A percentile compares a stretch with the other conserved stretches of the same genome.
These are phyloP conservation scores for Neosalanx taihuensis DNA, from an alignment of 2,797 vertebrate species.

Conservation along the genomic window DNA sequence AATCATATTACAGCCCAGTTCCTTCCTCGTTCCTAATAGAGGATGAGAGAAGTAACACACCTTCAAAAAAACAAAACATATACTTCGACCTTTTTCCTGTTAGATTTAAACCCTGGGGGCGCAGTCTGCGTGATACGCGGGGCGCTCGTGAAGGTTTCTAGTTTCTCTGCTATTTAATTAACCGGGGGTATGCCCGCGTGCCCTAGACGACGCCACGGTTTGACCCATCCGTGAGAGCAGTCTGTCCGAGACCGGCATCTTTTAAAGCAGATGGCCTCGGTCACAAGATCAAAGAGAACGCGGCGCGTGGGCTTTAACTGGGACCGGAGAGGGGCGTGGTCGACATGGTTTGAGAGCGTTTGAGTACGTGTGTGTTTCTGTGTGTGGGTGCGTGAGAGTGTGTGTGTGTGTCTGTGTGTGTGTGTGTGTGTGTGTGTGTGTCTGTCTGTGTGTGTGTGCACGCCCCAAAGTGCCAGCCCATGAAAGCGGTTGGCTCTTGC, in stretches of 20 bases:
- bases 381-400: not conserved
- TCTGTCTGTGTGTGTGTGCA: slow-evolving; percentile 1
- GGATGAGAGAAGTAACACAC: slow-evolving; percentile 57
- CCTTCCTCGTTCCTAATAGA: slow-evolving; percentile 21
- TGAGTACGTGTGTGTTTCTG: not conserved
- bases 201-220: not conserved
- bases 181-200: not conserved
- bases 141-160: too few species aligned
- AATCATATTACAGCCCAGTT: slow-evolving; percentile 53
- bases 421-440: not conserved
- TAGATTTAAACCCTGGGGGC: slow-evolving; percentile 14
- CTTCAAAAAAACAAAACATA: slow-evolving; percentile 42
- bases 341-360: not conserved
- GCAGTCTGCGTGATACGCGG: slow-evolving; percentile 2
- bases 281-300: slow-evolving; percentile 17
- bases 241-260: not conserved
- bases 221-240: not conserved
- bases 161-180: not conserved
- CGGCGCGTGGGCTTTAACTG: slow-evolving; percentile 20
- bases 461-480: slow-evolving; percentile 57
- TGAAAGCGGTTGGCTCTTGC: slow-evolving; percentile 69
- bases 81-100: too few species aligned
- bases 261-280: too few species aligned
- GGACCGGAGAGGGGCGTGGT: not conserved
- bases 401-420: not conserved